phyloP scores from a whole-genome alignment of 2,113 vertebrate species.

The Epinephelus fuscoguttatus region DNA sequence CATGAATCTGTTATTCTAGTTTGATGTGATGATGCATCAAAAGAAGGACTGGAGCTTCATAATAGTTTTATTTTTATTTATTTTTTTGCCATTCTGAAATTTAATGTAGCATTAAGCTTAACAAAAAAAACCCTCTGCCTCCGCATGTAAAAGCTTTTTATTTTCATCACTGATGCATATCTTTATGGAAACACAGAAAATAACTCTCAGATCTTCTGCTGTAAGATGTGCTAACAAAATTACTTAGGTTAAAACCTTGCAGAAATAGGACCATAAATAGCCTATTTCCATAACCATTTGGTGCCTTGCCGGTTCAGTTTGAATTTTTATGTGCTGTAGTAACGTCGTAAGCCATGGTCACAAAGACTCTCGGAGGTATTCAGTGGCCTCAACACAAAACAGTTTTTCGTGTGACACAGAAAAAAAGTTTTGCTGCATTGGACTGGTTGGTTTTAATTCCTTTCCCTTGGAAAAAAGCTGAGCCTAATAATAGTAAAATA shows the following conservation, averaged over 20 bases:
- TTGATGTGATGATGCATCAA: not conserved
- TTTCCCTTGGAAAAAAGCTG: not conserved
- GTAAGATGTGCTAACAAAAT: not conserved
- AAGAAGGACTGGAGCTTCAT: slow-evolving; percentile 3
- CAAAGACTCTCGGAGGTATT: not conserved
- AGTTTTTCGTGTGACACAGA: not conserved
- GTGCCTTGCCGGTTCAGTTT: not conserved
- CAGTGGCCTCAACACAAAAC: not conserved
- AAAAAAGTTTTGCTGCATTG: not conserved
- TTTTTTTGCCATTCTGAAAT: not conserved
- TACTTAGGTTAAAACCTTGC: not conserved
- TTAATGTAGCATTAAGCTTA: not conserved
- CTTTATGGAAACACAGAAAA: not conserved
- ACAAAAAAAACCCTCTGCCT: not conserved
- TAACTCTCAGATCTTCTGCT: not conserved
- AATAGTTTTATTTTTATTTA: not conserved
- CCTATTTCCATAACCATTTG: not conserved
- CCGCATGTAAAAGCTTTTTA: not conserved
- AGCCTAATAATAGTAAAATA: not conserved
- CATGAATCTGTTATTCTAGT: not conserved
- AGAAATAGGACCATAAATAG: not conserved
- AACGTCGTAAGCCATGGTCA: not conserved
- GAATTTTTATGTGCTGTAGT: not conserved
- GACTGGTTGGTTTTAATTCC: not conserved
- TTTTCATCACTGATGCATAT: not conserved